phyloP scores from a whole-genome alignment of 2,888 invertebrate species.

The Alcis repandata region DNA sequence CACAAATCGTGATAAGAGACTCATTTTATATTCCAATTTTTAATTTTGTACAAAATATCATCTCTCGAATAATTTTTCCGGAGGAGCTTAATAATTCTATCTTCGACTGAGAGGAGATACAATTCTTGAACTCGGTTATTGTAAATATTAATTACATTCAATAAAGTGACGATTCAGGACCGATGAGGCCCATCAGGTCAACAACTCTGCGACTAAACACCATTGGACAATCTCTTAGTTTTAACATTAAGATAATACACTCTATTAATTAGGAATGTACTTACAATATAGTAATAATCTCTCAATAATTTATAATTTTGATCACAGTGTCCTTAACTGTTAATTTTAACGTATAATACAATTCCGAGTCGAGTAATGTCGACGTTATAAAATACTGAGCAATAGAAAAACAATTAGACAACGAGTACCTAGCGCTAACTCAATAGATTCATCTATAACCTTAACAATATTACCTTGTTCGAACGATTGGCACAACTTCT shows the following conservation, averaged over 20 bases:
- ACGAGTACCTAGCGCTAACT: conserved; percentile 78
- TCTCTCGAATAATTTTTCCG: conserved; percentile 72
- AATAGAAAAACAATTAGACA: conserved; percentile 83
- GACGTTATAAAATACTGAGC: conserved; percentile 84
- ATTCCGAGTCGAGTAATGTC: conserved; percentile 78
- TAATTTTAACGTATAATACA: conserved; percentile 85
- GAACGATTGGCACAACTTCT: conserved; percentile 82
- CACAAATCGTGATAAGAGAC: conserved; percentile 80
- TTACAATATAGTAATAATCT: conserved; percentile 84
- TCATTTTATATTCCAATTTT: conserved; percentile 72
- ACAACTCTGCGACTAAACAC: conserved; percentile 42
- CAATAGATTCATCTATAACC: conserved; percentile 78
- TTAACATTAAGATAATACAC: conserved; percentile 81
- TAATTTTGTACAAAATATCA: conserved; percentile 86
- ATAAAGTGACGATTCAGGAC: conserved; percentile 7
- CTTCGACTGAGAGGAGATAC: conserved; percentile 68
- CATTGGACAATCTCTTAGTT: conserved; percentile 73
- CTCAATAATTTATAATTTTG: conserved; percentile 87
- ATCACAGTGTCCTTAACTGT: conserved; percentile 86
- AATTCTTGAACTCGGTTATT: conserved; percentile 67
- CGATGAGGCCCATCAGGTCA: not conserved
- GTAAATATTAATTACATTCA: conserved; percentile 38
- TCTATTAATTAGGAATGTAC: conserved; percentile 84
- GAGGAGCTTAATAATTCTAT: conserved; percentile 62
- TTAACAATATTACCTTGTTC: conserved; percentile 83